Conservation (phyloP, 2,888 invertebrate genomes). For the Cordylochernes scorpioides region DNA sequence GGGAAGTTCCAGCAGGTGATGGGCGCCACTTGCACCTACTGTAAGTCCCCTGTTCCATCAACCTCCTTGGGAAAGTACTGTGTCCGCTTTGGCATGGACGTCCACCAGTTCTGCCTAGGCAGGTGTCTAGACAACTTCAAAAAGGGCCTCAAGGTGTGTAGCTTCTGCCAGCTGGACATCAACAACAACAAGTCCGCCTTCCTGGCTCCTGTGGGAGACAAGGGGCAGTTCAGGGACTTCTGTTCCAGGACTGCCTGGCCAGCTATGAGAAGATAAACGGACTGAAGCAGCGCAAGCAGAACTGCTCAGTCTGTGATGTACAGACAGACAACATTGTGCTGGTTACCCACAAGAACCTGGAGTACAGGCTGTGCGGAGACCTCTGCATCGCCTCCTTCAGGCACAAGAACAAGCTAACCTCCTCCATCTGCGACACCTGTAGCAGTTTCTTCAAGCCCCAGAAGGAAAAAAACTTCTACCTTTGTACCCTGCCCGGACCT, state of each 20-base stretch:
- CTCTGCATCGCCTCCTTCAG: constrained; percentile 79
- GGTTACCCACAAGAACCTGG: no score
- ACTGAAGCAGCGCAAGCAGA: no score
- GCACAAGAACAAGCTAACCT: constrained; percentile 58
- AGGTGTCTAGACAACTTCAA: constrained; percentile 63
- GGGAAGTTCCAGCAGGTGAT: constrained; percentile 47
- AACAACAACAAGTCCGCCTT: constrained; percentile 36
- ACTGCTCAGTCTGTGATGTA: no score
- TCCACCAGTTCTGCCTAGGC: constrained; percentile 70
- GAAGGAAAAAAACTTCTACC: no score
- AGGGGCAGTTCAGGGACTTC: constrained; percentile 50
- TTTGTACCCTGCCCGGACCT: no score
- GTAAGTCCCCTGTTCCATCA: constrained; percentile 43
- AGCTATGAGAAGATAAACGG: constrained; percentile 28
- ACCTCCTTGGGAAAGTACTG: constrained; percentile 69
- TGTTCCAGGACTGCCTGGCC: constrained; percentile 39
- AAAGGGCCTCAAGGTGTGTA: constrained; percentile 59
- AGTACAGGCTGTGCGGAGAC: constrained; percentile 73
- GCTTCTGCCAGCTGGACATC: constrained; percentile 64
- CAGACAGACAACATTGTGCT: constrained; percentile 32
- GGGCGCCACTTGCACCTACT: constrained; percentile 50
- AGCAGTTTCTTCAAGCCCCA: constrained; percentile 54
- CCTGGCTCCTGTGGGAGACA: constrained; percentile 57
- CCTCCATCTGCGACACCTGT: constrained; percentile 41
- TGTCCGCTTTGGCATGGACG: constrained; percentile 67